phyloP scores from a whole-genome alignment of 2,888 invertebrate species.

The Acrobasis repandana region DNA sequence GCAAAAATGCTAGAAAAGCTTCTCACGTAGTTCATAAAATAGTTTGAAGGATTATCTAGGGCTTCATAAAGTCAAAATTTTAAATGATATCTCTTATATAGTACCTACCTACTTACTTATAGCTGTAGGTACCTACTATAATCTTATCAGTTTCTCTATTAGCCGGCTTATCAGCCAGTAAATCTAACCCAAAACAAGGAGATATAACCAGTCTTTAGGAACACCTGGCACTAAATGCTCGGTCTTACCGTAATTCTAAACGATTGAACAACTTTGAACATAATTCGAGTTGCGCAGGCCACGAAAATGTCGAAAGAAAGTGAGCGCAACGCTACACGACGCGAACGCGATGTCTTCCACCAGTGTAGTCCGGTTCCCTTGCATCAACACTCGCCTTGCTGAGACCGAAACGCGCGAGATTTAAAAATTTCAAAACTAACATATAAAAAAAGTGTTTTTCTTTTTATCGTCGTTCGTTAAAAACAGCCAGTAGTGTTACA shows the following conservation, averaged over 20 bases:
- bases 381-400: conserved; percentile 40
- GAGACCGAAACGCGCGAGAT: conserved; percentile 39
- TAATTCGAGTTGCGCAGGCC: conserved; percentile 57
- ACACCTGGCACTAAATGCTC: neutral
- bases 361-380: conserved; percentile 49
- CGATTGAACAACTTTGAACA: conserved; percentile 37
- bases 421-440: conserved; percentile 30
- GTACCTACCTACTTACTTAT: too few relatives aligned
- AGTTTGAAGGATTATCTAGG: too few relatives aligned
- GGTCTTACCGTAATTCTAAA: neutral
- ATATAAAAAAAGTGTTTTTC: neutral
- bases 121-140: neutral
- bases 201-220: conserved; percentile 14
- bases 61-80: too few relatives aligned
- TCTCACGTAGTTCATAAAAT: too few relatives aligned
- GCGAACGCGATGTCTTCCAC: conserved; percentile 34
- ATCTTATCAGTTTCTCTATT: conserved; percentile 14
- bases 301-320: conserved; percentile 78
- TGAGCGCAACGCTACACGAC: conserved; percentile 67
- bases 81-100: too few relatives aligned
- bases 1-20: too few relatives aligned
- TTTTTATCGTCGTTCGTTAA: too few relatives aligned
- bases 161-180: conserved; percentile 5
- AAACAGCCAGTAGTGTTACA: conserved; percentile 1
- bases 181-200: neutral